phyloP scores from a whole-genome alignment of 2,888 invertebrate species.

The Cyrtodaria siliqua region DNA sequence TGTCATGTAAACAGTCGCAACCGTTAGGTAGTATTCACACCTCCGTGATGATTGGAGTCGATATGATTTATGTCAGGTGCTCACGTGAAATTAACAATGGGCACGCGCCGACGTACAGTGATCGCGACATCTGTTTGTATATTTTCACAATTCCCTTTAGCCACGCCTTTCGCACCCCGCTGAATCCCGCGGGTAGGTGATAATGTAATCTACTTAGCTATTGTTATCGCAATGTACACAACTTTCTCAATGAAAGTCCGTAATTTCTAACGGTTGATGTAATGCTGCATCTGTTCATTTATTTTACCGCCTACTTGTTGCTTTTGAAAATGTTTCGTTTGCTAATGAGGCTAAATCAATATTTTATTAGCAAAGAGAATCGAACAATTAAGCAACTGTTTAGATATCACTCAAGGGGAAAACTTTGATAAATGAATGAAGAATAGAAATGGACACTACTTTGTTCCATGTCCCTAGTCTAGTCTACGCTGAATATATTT shows the following conservation, averaged over 20 bases:
- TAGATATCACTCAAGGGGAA: too few relatives aligned
- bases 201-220: slow-evolving; percentile 60
- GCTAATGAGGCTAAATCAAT: slow-evolving; percentile 30
- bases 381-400: too few relatives aligned
- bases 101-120: slow-evolving; percentile 55
- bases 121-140: slow-evolving; percentile 62
- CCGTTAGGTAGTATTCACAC: slow-evolving; percentile 60
- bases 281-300: slow-evolving; percentile 55
- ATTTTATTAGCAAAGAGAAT: too few relatives aligned
- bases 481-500: too few relatives aligned
- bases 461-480: too few relatives aligned
- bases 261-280: slow-evolving; percentile 53
- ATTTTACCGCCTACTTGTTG: slow-evolving; percentile 46
- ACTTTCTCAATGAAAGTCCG: slow-evolving; percentile 31
- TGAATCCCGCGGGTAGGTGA: slow-evolving; percentile 43
- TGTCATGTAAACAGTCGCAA: slow-evolving; percentile 42
- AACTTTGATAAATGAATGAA: too few relatives aligned
- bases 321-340: slow-evolving; percentile 15
- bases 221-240: slow-evolving; percentile 53
- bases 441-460: too few relatives aligned
- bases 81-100: slow-evolving; percentile 40
- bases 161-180: slow-evolving; percentile 48
- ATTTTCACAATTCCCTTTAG: slow-evolving; percentile 52
- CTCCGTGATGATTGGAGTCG: slow-evolving; percentile 28
- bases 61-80: slow-evolving; percentile 56